Percentiles rank a stretch among this genome's conserved stretches.
phyloP scores from a whole-genome alignment of 1,140 invertebrate species.

The Polypedilum vanderplanki region DNA sequence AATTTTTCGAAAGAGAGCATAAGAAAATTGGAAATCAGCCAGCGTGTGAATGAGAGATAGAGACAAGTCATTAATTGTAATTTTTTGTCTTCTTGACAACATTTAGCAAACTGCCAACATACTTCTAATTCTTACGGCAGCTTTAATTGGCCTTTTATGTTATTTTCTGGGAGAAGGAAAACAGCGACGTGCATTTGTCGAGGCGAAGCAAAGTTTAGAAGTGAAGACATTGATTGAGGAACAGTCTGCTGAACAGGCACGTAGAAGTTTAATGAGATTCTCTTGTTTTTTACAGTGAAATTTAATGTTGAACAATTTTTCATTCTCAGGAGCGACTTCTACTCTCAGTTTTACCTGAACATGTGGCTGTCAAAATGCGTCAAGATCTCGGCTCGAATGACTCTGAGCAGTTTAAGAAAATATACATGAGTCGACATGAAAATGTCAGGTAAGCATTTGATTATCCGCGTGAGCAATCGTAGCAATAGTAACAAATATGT shows the following conservation, averaged over 20 bases:
- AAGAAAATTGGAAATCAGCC: too few species aligned
- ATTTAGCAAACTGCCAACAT: conserved; percentile 63
- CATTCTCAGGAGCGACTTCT: conserved; percentile 73
- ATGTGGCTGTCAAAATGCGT: conserved; percentile 90
- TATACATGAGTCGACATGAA: conserved; percentile 94
- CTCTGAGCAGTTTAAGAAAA: conserved; percentile 91
- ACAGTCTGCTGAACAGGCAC: conserved; percentile 83
- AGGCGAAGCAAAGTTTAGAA: conserved; percentile 84
- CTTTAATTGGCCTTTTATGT: conserved; percentile 65
- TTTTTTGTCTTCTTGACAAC: conserved; percentile 32
- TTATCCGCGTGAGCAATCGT: too few species aligned
- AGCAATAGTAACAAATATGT: too few species aligned
- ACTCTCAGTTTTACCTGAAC: conserved; percentile 86
- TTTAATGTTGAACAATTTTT: not conserved
- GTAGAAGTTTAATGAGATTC: conserved; percentile 28
- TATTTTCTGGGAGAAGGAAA: conserved; percentile 79
- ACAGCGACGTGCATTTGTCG: conserved; percentile 79
- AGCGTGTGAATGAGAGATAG: too few species aligned
- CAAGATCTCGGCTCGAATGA: conserved; percentile 81
- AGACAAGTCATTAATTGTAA: too few species aligned
- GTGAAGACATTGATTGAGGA: conserved; percentile 89
- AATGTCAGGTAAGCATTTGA: conserved; percentile 71
- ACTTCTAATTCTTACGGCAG: conserved; percentile 61
- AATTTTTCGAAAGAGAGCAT: too few species aligned
- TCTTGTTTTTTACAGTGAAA: not conserved